Evolutionary conservation across 2,888 invertebrate species (phyloP).

Genomic region (Mylabris sibirica): DNA sequence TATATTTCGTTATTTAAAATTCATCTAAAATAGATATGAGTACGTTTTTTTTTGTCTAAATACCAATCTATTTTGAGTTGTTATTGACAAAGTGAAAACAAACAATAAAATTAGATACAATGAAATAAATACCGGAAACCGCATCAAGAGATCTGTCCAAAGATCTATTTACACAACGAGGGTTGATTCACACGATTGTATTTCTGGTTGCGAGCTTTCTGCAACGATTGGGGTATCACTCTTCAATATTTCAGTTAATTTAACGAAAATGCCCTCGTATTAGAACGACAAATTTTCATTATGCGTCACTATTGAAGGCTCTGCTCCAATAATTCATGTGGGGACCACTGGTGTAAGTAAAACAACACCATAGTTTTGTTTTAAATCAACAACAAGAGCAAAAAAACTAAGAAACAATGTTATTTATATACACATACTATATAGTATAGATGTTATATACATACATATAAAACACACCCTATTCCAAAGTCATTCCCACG

Average conservation of each 20-base stretch:
- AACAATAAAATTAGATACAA: slow-evolving; percentile 13
- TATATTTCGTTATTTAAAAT: neutral
- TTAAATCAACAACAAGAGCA: slow-evolving; percentile 21
- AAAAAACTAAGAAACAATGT: slow-evolving; percentile 21
- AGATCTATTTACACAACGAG: neutral
- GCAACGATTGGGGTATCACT: neutral
- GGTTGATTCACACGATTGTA: slow-evolving; percentile 11
- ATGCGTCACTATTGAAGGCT: neutral
- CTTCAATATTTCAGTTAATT: neutral
- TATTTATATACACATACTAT: slow-evolving; percentile 6
- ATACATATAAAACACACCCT: slow-evolving; percentile 38
- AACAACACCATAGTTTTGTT: slow-evolving; percentile 29
- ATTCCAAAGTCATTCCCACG: slow-evolving; percentile 48
- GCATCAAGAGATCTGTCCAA: neutral
- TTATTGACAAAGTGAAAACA: slow-evolving; percentile 12
- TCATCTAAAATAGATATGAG: slow-evolving; percentile 11
- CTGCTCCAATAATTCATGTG: slow-evolving; percentile 30
- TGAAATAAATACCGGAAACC: slow-evolving; percentile 14
- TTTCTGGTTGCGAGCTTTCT: slow-evolving; percentile 4
- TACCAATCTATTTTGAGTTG: slow-evolving; percentile 7
- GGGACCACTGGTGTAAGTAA: slow-evolving; percentile 23
- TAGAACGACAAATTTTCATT: neutral
- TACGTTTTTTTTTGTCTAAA: neutral
- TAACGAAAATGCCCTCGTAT: neutral
- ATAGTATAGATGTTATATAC: slow-evolving; percentile 16